Evolutionary conservation across 2,113 vertebrate genomes (phyloP), one percentile per base, ranked within the genome.

Genomic region (Bucco capensis): DNA sequence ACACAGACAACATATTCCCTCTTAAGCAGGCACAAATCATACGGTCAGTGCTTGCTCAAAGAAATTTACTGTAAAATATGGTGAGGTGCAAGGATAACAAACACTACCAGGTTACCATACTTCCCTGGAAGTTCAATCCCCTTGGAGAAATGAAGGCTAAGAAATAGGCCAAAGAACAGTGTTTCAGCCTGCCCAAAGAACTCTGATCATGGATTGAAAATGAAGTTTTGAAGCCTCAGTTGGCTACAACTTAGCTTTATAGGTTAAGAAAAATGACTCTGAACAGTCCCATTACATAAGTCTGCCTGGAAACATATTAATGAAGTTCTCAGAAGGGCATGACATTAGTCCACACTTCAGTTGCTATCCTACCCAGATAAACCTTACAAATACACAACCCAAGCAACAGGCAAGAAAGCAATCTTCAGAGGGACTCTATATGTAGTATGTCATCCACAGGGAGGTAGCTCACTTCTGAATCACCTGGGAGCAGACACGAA

Each of bases 1-100:
- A 81, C 95, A 93, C 74, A 96, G 83, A n/a, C 73, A 94, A 96
- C 86, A 91, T 97, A 96, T 92, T 97, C 88, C 93, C 76, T 92
- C 85, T 92, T 77, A 94, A 71, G 92, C 83, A 95, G 89, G 67
- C 35, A 83, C 40, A 70, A 62, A 19, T 69, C 30, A 19, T 31
- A 86, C 8, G 14, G 83, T 90, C 35, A 4, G 12, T 73, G 38
- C 10, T 70, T 47, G 40, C 49, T 78, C 30, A 64, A 70, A 74
- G 12, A 58, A 77, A 44, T 72, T 73, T 57, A 40, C 14, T 37
- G 37, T 58, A 64, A 67, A 89, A 85, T 12, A 56, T 6, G 2
- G 14, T 46, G 18, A 78, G 27, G 76, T 31, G 12, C 12, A 77
- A 89, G 28, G 25, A 61, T 40, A 79, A 82, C 4, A 74, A 76